phyloP scores from a whole-genome alignment of 2,113 vertebrate genomes.

The Plotosus lineatus region DNA sequence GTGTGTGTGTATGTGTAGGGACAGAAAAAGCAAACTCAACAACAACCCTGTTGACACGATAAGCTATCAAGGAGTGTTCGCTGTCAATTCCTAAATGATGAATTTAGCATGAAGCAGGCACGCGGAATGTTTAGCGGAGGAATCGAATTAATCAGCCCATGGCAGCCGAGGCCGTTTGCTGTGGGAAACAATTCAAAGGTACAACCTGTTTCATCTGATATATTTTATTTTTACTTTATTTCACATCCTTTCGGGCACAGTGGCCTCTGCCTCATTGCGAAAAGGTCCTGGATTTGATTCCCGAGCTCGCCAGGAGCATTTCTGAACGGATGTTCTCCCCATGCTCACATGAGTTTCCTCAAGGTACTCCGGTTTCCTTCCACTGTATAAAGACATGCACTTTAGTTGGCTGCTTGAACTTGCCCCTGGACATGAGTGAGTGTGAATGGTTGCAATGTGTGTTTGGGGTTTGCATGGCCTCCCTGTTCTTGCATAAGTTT shows the following conservation, averaged over 20 bases:
- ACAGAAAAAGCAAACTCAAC: constrained; percentile 20
- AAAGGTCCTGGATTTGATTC: no score
- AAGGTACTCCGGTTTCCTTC: no score
- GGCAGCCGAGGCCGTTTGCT: constrained; percentile 15
- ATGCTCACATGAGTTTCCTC: no score
- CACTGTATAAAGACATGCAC: no score
- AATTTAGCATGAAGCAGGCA: constrained; percentile 51
- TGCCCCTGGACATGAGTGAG: no score
- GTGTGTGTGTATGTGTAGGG: neutral
- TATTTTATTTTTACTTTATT: constrained; percentile 1
- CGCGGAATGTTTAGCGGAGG: constrained; percentile 41
- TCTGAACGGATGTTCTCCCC: no score
- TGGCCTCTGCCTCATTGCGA: no score
- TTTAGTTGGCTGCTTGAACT: no score
- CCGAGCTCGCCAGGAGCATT: no score
- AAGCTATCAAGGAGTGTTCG: constrained; percentile 38
- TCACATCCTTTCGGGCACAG: neutral
- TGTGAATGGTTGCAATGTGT: no score
- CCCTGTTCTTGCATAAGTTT: no score
- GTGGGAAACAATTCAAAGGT: constrained; percentile 5
- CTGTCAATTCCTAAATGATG: constrained; percentile 49
- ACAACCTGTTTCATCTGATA: constrained; percentile 13
- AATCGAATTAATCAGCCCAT: constrained; percentile 53
- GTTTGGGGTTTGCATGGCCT: no score
- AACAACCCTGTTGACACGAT: constrained; percentile 40